Conservation (phyloP, 2,888 invertebrate species). For the Vesta saturnalis region DNA sequence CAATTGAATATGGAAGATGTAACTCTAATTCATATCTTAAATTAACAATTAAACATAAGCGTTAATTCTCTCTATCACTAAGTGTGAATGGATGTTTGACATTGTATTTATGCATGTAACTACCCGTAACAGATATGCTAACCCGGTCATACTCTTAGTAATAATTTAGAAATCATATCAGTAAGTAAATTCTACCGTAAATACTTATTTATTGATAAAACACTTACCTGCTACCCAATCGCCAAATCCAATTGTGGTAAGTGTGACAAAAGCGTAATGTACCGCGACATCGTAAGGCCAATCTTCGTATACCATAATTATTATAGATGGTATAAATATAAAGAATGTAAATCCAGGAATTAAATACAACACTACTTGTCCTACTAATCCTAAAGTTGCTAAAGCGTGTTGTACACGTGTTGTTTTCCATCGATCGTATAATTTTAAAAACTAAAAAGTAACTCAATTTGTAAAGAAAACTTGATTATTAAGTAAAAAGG, state of each 20-base stretch:
- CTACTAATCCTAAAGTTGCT: constrained; percentile 76
- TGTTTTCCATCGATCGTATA: constrained; percentile 84
- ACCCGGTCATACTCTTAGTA: too few relatives aligned
- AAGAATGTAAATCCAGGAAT: constrained; percentile 90
- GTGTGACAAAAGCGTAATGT: constrained; percentile 88
- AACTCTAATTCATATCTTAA: too few relatives aligned
- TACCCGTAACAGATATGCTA: too few relatives aligned
- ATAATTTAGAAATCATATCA: too few relatives aligned
- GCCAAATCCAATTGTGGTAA: constrained; percentile 93
- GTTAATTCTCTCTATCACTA: too few relatives aligned
- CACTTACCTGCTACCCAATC: constrained; percentile 85
- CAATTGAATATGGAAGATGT: too few relatives aligned
- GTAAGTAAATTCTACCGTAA: too few relatives aligned
- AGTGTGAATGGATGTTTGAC: too few relatives aligned
- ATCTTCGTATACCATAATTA: constrained; percentile 85
- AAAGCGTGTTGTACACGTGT: constrained; percentile 73
- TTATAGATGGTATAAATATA: constrained; percentile 84
- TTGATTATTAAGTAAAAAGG: neutral
- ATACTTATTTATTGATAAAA: too few relatives aligned
- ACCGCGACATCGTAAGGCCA: constrained; percentile 88
- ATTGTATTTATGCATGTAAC: too few relatives aligned
- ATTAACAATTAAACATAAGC: too few relatives aligned
- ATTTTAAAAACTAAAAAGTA: constrained; percentile 73
- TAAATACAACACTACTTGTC: constrained; percentile 84
- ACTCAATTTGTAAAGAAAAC: neutral